phyloP scores from a whole-genome alignment of 2,888 invertebrate species.

The Eristalis intricaria region DNA sequence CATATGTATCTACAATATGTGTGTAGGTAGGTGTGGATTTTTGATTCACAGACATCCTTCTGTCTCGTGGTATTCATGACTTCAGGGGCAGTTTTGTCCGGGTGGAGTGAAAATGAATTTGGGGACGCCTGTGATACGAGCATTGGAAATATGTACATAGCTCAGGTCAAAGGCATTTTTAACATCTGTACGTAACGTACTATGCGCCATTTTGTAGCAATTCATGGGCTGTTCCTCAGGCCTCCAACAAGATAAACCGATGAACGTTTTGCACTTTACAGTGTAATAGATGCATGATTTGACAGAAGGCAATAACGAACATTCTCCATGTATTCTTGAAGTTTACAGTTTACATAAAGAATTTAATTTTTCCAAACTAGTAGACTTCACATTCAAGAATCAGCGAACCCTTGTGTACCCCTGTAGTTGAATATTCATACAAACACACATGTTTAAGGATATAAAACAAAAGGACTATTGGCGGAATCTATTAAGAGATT shows the following conservation, averaged over 20 bases:
- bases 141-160: neutral
- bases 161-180: neutral
- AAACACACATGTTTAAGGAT: no score
- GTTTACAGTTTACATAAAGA: neutral
- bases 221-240: neutral
- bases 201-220: neutral
- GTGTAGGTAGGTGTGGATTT: neutral
- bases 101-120: neutral
- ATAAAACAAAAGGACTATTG: no score
- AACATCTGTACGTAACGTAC: neutral
- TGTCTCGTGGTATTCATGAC: neutral
- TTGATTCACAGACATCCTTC: neutral
- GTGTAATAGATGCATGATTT: neutral
- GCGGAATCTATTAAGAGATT: no score
- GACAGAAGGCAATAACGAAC: neutral
- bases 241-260: neutral
- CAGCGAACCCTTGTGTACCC: no score
- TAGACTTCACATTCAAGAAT: no score
- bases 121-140: neutral
- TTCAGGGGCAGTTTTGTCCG: neutral
- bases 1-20: neutral
- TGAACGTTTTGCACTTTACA: neutral
- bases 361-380: no score
- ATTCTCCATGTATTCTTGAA: neutral
- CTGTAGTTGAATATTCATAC: no score